These are phyloP conservation scores for Apis florea DNA, from an alignment of 1,140 invertebrate species.

Conservation along the genomic window DNA sequence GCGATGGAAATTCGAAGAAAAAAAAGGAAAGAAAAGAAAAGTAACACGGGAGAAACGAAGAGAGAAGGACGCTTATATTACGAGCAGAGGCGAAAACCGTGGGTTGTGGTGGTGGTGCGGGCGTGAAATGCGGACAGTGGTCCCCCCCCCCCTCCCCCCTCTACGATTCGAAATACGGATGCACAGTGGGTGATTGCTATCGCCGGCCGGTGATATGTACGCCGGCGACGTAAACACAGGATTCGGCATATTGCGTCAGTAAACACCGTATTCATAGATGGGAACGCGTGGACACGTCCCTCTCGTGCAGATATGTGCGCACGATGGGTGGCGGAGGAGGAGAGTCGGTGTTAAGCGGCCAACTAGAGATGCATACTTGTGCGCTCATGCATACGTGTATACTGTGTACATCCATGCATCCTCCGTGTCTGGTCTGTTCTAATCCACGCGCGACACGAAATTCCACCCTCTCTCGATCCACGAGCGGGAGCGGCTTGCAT, in stretches of 20 bases:
- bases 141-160: too few species aligned
- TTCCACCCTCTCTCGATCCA: neutral
- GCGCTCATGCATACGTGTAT: constrained; percentile 4
- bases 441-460: constrained; percentile 33
- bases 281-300: constrained; percentile 45
- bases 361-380: constrained; percentile 50
- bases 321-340: neutral
- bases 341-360: constrained; percentile 47
- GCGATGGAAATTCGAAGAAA: neutral
- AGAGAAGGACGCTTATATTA: neutral
- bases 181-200: constrained; percentile 61
- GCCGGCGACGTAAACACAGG: constrained; percentile 59
- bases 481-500: constrained; percentile 3
- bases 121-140: constrained; percentile 10
- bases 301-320: constrained; percentile 2
- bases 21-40: neutral
- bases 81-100: neutral
- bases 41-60: neutral
- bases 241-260: constrained; percentile 63
- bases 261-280: constrained; percentile 58
- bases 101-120: neutral
- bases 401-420: neutral
- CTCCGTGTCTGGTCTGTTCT: constrained; percentile 14
- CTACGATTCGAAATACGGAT: constrained; percentile 40
- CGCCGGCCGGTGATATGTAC: constrained; percentile 55